phyloP scores from a whole-genome alignment of 2,797 vertebrate species.

The Yasuhikotakia modesta region DNA sequence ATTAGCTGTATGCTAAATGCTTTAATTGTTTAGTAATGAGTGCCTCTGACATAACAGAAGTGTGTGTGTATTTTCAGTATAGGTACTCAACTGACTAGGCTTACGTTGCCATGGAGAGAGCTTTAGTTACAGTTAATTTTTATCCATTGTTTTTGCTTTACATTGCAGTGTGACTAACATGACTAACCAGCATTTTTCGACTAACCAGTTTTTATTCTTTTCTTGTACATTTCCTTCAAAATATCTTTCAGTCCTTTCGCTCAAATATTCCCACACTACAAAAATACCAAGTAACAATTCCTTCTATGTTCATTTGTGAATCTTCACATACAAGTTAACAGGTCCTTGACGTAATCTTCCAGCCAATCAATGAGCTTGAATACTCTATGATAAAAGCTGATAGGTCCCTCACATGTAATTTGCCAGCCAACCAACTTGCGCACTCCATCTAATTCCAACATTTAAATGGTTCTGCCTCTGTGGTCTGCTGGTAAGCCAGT shows the following conservation, averaged over 20 bases:
- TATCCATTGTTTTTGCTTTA: not conserved
- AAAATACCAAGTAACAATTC: too few relatives aligned
- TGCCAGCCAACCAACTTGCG: not conserved
- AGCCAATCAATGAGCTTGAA: not conserved
- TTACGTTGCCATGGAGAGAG: slow-evolving; percentile 29
- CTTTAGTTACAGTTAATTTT: not conserved
- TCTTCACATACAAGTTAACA: too few relatives aligned
- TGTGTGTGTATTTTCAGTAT: slow-evolving; percentile 4
- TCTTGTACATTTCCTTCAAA: not conserved
- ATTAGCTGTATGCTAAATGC: slow-evolving; percentile 46
- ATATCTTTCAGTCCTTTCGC: not conserved
- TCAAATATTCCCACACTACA: too few relatives aligned
- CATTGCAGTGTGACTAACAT: not conserved
- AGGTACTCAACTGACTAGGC: slow-evolving; percentile 9
- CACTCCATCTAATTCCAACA: not conserved
- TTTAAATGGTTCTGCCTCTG: not conserved
- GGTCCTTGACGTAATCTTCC: not conserved
- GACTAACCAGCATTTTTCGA: too few relatives aligned
- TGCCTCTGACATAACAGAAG: slow-evolving; percentile 27
- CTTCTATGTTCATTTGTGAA: too few relatives aligned
- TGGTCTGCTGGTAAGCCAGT: not conserved
- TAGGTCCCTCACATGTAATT: too few relatives aligned
- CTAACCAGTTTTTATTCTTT: not conserved
- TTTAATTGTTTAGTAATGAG: slow-evolving; percentile 56
- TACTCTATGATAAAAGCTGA: not conserved